These are phyloP conservation scores for Canis aureus DNA, from an alignment of 2,113 vertebrate genomes.

Conservation along the genomic window DNA sequence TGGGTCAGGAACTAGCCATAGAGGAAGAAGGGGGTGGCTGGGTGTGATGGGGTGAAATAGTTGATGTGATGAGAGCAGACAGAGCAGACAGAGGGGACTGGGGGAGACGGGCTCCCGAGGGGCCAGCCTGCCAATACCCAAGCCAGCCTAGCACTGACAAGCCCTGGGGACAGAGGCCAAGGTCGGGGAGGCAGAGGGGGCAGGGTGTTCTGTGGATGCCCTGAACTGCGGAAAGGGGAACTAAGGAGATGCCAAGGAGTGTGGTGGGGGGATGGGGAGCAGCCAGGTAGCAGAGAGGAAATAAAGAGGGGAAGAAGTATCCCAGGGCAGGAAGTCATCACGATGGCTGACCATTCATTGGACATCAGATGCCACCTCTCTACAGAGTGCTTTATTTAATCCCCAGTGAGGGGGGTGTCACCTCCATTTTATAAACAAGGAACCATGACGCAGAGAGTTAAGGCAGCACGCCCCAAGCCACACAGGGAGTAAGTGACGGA, in stretches of 20 bases:
- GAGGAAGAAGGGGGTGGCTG: background rate
- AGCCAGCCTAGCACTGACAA: conserved; percentile 68
- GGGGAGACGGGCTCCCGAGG: background rate
- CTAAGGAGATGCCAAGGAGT: background rate
- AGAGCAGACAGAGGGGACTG: conserved; percentile 7
- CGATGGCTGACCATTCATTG: background rate
- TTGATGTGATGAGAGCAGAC: conserved; percentile 70
- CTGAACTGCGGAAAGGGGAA: background rate
- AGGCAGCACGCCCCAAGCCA: background rate
- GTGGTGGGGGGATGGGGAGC: background rate
- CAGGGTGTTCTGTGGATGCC: background rate
- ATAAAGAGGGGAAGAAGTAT: background rate
- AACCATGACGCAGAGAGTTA: conserved; percentile 16
- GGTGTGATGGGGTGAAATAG: background rate
- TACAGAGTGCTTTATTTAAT: background rate
- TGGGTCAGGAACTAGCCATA: background rate
- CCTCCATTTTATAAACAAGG: background rate
- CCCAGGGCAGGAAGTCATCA: background rate
- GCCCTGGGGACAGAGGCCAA: conserved; percentile 77
- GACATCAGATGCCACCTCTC: background rate
- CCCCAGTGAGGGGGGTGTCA: background rate
- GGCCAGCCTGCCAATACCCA: conserved; percentile 74
- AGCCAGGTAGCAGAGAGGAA: background rate
- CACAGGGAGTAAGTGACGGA: background rate
- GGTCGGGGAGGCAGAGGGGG: conserved; percentile 59